phyloP scores from a whole-genome alignment of 2,888 invertebrate genomes.

The Rotaria macrura region DNA sequence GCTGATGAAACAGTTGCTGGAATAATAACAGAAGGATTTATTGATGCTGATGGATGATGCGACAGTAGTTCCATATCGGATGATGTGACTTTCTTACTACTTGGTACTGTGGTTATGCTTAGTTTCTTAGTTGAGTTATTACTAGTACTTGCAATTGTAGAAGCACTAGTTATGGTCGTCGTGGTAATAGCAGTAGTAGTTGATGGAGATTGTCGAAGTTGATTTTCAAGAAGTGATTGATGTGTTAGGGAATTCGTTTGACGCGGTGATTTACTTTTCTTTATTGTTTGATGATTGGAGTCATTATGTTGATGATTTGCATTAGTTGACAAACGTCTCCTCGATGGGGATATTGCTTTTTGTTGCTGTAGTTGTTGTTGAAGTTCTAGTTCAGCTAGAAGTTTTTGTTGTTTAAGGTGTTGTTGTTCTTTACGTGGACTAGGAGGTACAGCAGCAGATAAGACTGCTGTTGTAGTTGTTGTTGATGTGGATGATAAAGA shows the following conservation, averaged over 20 bases:
- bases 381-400: background rate
- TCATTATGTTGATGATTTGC: background rate
- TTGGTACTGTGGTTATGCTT: background rate
- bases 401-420: background rate
- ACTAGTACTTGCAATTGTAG: no score
- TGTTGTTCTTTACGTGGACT: slow-evolving; percentile 12
- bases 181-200: no score
- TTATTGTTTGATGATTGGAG: background rate
- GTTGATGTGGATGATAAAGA: no score
- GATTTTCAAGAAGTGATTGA: background rate
- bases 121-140: background rate
- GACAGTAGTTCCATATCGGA: background rate
- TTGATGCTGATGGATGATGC: background rate
- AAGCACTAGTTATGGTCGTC: no score
- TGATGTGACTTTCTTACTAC: background rate
- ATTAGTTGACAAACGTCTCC: background rate
- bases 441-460: background rate
- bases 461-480: background rate
- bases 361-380: background rate
- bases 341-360: background rate
- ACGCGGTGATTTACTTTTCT: background rate
- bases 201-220: background rate
- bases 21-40: background rate
- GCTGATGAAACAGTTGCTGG: background rate
- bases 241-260: background rate